Evolutionary conservation across 2,113 vertebrate genomes (phyloP), one percentile per base, ranked within the genome.

Genomic region (Mesitornis unicolor): DNA sequence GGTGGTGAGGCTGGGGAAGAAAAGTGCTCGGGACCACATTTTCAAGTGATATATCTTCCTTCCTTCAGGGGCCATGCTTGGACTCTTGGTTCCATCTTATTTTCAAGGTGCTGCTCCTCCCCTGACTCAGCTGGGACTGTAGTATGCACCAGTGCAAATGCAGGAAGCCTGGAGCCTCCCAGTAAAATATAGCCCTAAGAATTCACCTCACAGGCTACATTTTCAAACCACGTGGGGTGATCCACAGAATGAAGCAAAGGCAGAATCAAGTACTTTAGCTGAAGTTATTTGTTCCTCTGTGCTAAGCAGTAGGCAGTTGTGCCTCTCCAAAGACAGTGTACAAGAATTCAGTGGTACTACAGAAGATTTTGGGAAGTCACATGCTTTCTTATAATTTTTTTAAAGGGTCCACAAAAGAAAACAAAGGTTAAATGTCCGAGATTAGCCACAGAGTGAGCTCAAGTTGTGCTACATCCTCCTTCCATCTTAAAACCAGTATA

Each of bases 401-500:
- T 26, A 51, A 73, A 89, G 64, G 33, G 13, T 45, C 31, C 20
- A 21, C 13, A 53, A 84, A 54, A 53, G 31, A 59, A 79, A 87
- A 54, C 20, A 54, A 42, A 60, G 13, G 9, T 70, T 87, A 76
- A 76, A 65, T 42, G 16, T 16, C 40, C 45, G 80, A n/a, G 16
- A 14, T 61, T 54, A 68, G 21, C 28, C 36, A 43, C 21, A 11
- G 16, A 28, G 15, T 48, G 31, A 83, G 17, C 61, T 87, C 54
- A 26, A 75, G 61, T 22, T 82, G 31, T 51, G 40, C 53, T 18
- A 60, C 20, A 43, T 69, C 36, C n/a, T 80, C 40, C 47, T 70
- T 85, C 21, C 51, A 77, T 47, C 26, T 42, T 29, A 86, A 97
- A 97, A 57, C 98, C 98, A 6, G 90, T 64, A 73, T 98, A 99